A percentile compares a stretch with the other conserved stretches of the same genome.
Conservation (phyloP, 35 echinoderm and acorn worm genomes). For the Nesometra sesokonis region DNA sequence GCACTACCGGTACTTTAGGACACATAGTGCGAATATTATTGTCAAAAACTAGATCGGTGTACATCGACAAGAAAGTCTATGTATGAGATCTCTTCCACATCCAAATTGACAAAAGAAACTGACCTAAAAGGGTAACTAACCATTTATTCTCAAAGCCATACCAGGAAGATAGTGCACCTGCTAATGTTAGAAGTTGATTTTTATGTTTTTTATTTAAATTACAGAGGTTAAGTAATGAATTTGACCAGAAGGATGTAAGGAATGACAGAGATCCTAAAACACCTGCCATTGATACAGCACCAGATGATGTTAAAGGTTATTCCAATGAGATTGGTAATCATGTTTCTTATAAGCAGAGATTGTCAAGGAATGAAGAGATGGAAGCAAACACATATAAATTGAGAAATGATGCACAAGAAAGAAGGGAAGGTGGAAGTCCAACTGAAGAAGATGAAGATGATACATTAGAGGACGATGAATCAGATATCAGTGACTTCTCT, state of each 20-base stretch:
- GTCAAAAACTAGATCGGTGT: too few relatives aligned
- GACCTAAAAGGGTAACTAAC: not conserved
- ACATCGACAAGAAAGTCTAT: too few relatives aligned
- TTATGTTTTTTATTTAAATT: too few relatives aligned
- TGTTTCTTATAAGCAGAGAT: not conserved
- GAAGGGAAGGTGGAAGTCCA: not conserved
- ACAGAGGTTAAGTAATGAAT: too few relatives aligned
- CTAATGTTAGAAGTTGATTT: too few relatives aligned
- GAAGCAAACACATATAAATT: not conserved
- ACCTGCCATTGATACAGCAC: not conserved
- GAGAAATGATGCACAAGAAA: not conserved
- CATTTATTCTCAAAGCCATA: not conserved
- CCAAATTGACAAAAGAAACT: too few relatives aligned
- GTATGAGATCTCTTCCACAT: too few relatives aligned
- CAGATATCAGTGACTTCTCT: not conserved
- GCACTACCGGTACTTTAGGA: too few relatives aligned
- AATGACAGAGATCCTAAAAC: not conserved
- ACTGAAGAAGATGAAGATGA: conserved; percentile 9
- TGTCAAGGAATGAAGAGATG: not conserved
- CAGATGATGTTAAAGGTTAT: too few relatives aligned
- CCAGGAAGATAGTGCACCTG: too few relatives aligned
- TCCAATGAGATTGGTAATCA: not conserved
- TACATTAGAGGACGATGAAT: not conserved
- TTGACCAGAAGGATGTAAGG: not conserved
- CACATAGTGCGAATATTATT: too few relatives aligned